Percentiles rank a stretch among this genome's conserved stretches.
phyloP scores from a whole-genome alignment of 2,113 vertebrate genomes.

The Donacobius atricapilla region DNA sequence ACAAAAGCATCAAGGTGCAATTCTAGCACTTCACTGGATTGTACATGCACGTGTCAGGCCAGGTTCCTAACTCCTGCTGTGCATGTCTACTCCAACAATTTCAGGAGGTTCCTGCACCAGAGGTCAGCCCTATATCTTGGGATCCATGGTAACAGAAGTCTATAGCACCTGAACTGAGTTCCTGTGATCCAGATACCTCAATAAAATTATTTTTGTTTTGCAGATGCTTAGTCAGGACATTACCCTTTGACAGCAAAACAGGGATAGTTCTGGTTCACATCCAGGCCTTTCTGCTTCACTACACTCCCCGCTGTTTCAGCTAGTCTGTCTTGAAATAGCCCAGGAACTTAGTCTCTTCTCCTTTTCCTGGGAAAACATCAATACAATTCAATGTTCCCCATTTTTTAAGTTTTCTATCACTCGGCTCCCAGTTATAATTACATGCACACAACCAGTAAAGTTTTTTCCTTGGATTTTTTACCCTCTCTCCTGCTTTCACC shows the following conservation, averaged over 20 bases:
- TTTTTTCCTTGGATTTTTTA: neutral
- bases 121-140: neutral
- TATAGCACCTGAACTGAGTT: neutral
- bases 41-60: neutral
- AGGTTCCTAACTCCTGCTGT: accelerated
- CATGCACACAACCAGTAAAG: neutral
- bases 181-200: neutral
- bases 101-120: neutral
- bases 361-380: neutral
- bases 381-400: neutral
- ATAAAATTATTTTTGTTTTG: neutral
- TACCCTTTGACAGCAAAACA: neutral
- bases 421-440: neutral
- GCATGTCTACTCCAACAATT: accelerated
- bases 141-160: neutral
- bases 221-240: neutral
- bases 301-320: neutral
- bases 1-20: neutral
- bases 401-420: neutral
- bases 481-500: neutral
- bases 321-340: neutral
- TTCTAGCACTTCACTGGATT: neutral
- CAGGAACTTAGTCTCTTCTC: neutral
- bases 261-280: neutral
- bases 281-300: neutral